These are phyloP conservation scores for Liposcelis brunnea DNA, from an alignment of 2,888 invertebrate genomes.

Conservation along the genomic window DNA sequence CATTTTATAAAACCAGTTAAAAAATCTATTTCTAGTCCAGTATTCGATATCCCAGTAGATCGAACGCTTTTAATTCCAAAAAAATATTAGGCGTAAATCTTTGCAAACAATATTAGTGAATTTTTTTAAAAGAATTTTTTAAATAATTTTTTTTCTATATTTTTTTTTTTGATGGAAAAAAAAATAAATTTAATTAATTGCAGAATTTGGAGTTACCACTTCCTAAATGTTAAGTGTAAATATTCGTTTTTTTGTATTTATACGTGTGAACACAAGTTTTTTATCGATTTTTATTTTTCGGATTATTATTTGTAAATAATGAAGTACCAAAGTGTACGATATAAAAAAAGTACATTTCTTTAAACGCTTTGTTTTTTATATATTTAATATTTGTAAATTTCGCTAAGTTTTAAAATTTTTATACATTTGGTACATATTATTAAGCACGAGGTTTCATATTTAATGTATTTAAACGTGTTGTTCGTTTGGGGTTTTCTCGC, in stretches of 20 bases:
- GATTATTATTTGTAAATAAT: slow-evolving; percentile 7
- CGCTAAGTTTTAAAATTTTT: slow-evolving; percentile 2
- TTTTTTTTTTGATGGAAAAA: no score
- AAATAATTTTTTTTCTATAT: no score
- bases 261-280: neutral
- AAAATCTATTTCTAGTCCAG: no score
- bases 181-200: no score
- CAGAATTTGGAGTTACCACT: slow-evolving; percentile 7
- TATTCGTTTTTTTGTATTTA: neutral
- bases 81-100: no score
- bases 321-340: neutral
- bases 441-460: neutral
- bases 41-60: no score
- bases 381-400: slow-evolving; percentile 7
- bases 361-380: slow-evolving; percentile 9
- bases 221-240: slow-evolving; percentile 8
- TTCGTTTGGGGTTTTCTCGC: no score
- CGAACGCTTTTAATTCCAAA: no score
- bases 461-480: no score
- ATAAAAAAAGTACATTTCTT: neutral
- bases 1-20: no score
- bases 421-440: neutral
- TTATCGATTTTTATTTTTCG: slow-evolving; percentile 4
- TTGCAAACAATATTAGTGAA: neutral
- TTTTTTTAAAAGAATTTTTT: neutral